These are phyloP conservation scores for Uropetala carovei DNA, from an alignment of 2,888 invertebrate species.

Conservation along the genomic window DNA sequence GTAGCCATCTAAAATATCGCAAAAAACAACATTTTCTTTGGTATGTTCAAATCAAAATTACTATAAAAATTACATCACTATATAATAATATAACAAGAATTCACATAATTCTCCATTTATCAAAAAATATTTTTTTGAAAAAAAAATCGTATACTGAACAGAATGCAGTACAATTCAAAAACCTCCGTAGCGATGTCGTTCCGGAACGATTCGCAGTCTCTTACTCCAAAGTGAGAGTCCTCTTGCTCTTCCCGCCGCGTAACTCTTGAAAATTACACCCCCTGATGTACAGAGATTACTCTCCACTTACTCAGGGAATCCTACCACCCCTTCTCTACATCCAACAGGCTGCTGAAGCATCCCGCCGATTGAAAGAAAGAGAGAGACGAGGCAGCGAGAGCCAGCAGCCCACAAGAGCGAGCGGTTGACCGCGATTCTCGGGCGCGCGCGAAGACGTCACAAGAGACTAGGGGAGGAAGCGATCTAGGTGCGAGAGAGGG, in stretches of 20 bases:
- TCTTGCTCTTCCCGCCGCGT: not conserved
- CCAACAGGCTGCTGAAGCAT: not conserved
- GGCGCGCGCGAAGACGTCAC: not conserved
- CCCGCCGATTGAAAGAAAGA: too few species aligned
- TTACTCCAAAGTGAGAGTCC: constrained; percentile 1
- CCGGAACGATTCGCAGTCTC: not conserved
- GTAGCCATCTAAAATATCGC: too few species aligned
- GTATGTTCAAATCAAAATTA: too few species aligned
- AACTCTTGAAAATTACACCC: constrained; percentile 16
- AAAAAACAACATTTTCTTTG: too few species aligned
- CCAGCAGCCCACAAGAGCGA: not conserved
- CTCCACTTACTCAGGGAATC: not conserved
- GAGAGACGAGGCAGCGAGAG: too few species aligned
- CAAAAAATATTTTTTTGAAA: too few species aligned
- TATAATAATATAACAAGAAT: too few species aligned
- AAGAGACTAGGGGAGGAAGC: not conserved
- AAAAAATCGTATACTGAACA: too few species aligned
- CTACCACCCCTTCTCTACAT: not conserved
- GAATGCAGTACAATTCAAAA: too few species aligned
- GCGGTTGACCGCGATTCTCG: constrained; percentile 44
- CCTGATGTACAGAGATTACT: not conserved
- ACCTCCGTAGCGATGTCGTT: too few species aligned
- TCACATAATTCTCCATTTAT: too few species aligned
- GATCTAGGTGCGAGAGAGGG: not conserved
- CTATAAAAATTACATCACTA: too few species aligned